phyloP scores from a whole-genome alignment of 2,113 vertebrate genomes.

The Brachypteracias leptosomus region DNA sequence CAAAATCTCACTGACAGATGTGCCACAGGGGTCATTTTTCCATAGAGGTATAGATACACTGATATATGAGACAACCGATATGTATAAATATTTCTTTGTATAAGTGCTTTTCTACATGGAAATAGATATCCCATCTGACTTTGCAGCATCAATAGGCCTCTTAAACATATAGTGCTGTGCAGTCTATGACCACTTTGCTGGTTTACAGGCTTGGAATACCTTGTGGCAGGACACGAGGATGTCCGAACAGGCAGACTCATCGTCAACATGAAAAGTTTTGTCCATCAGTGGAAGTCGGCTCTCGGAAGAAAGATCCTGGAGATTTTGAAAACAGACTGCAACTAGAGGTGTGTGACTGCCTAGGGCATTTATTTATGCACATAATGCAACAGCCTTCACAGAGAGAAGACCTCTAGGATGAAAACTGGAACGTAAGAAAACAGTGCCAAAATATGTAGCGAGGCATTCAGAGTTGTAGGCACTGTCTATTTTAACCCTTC shows the following conservation, averaged over 20 bases:
- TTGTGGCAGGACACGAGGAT: constrained; percentile 92
- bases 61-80: neutral
- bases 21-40: neutral
- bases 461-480: constrained; percentile 41
- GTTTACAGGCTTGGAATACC: constrained; percentile 87
- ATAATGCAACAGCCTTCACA: constrained; percentile 42
- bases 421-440: constrained; percentile 75
- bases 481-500: constrained; percentile 30
- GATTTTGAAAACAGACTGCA: constrained; percentile 89
- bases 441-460: constrained; percentile 71
- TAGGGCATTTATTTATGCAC: constrained; percentile 49
- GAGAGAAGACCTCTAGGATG: constrained; percentile 58
- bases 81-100: neutral
- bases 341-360: constrained; percentile 57
- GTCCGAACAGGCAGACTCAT: constrained; percentile 83
- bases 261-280: constrained; percentile 98
- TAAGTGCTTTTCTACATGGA: neutral
- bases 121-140: neutral
- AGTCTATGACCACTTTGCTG: neutral
- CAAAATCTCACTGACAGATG: neutral
- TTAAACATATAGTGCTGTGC: neutral
- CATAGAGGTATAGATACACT: neutral
- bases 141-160: neutral
- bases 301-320: constrained; percentile 88
- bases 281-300: constrained; percentile 90